phyloP scores from a whole-genome alignment of 2,113 vertebrate species.

The Lutjanus erythropterus region DNA sequence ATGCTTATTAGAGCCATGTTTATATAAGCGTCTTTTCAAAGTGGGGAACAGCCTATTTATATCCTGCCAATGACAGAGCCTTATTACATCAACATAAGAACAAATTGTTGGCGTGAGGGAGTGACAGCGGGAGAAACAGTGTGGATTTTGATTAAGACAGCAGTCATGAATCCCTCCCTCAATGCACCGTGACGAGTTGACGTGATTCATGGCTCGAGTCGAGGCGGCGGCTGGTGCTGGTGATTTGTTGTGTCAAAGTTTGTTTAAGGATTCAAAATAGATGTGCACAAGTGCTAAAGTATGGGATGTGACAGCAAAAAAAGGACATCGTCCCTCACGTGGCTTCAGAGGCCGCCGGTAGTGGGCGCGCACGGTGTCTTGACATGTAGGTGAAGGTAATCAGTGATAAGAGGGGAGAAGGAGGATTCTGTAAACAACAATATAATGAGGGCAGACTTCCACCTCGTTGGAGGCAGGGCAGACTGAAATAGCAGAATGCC shows the following conservation, averaged over 20 bases:
- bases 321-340: not conserved
- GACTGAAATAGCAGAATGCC: constrained; percentile 38
- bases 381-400: constrained; percentile 18
- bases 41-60: constrained; percentile 48
- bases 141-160: constrained; percentile 26
- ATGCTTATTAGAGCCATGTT: constrained; percentile 44
- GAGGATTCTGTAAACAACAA: constrained; percentile 40
- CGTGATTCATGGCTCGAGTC: constrained; percentile 5
- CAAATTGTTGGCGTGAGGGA: constrained; percentile 18
- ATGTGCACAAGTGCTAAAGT: not conserved
- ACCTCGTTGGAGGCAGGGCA: constrained; percentile 17
- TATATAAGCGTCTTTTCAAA: constrained; percentile 43
- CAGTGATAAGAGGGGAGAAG: constrained; percentile 10
- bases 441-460: constrained; percentile 32
- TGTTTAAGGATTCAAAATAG: not conserved
- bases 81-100: constrained; percentile 27
- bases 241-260: constrained; percentile 4
- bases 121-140: constrained; percentile 10
- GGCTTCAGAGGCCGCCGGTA: not conserved
- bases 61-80: constrained; percentile 38
- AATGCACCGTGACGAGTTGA: not conserved
- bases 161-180: constrained; percentile 15
- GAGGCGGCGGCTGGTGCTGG: not conserved
- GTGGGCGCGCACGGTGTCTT: not conserved
- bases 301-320: not conserved